phyloP scores from a whole-genome alignment of 2,888 invertebrate genomes.

The Acrocyrtus sp. region DNA sequence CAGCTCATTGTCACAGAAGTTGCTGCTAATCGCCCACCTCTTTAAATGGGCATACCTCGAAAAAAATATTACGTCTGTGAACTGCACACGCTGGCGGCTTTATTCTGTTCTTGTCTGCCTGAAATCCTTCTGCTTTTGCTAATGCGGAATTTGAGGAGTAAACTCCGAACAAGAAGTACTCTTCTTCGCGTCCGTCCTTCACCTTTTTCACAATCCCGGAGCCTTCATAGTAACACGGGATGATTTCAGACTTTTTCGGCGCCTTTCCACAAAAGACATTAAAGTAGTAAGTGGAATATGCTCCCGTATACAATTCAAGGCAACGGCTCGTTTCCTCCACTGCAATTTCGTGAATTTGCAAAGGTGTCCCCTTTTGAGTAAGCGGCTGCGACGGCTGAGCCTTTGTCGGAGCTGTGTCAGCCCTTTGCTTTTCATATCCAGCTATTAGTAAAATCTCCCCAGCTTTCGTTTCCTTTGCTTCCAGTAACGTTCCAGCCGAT shows the following conservation, averaged over 20 bases:
- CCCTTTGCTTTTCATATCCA: conserved; percentile 27
- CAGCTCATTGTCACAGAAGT: conserved; percentile 48
- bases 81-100: conserved; percentile 9
- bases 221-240: conserved; percentile 51
- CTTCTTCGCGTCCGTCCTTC: conserved; percentile 22
- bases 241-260: conserved; percentile 6
- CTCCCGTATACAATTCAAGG: conserved; percentile 32
- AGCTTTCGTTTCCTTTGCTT: conserved; percentile 47
- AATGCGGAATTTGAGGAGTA: conserved; percentile 54
- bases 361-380: neutral
- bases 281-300: conserved; percentile 41
- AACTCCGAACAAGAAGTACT: conserved; percentile 39
- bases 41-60: conserved; percentile 34
- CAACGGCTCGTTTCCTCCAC: conserved; percentile 31
- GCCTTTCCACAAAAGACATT: conserved; percentile 42
- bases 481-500: conserved; percentile 35
- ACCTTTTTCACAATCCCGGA: conserved; percentile 49
- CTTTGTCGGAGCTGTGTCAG: conserved; percentile 35
- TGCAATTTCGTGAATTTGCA: conserved; percentile 30
- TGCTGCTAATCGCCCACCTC: conserved; percentile 44
- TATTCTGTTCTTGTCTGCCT: conserved; percentile 18
- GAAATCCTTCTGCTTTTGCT: conserved; percentile 40
- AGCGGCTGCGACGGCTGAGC: too few relatives aligned
- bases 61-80: conserved; percentile 40
- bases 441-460: conserved; percentile 38